Evolutionary conservation across 2,797 vertebrate species (phyloP), one percentile per base, ranked within the genome.

Genomic region (Bryconaethiops microstoma): DNA sequence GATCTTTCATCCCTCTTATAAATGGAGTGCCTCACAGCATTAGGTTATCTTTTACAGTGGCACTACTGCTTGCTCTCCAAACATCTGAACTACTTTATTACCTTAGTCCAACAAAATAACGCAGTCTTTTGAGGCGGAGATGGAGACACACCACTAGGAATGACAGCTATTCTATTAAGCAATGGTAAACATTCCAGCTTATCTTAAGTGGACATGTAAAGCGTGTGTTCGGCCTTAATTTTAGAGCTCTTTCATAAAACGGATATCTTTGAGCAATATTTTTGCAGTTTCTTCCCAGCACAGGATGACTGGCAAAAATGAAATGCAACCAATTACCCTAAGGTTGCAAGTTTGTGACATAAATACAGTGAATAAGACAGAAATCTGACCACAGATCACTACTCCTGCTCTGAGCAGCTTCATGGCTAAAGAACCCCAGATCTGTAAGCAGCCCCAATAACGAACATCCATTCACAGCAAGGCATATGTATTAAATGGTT

Each of bases 51-150:
- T 60, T 60, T 60, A 55, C 54, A 48, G 40, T 64, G 23, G 40
- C 25, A 23, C 42, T 50, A 45, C 50, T 19, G 71, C 67, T 62
- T 77, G 76, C 48, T 81, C 74, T 79, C 69, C 60, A 72, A 74
- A 78, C 79, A 78, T 35, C 55, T 59, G 52, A 55, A 59, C 23
- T 59, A n/a, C 48, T 63, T 63, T 40, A 81, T 45, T 57, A 77
- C 35, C 68, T 83, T 76, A 45, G 70, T 55, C 50, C 60, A 63
- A 75, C 57, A 81, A 72, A 52, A 25, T 25, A 39, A 64, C 57
- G 39, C 6, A 35, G 29, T n/a, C 42, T 72, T 4, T 7, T 5
- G 45, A 13, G 17, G 39, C 19, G 4, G 45, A 35, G 19, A 4
- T 13, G 59, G n/a, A 63, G 14, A 35, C 40, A 45, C 72, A 19